phyloP scores from a whole-genome alignment of 2,797 vertebrate species.

The Apogon hyalosoma region DNA sequence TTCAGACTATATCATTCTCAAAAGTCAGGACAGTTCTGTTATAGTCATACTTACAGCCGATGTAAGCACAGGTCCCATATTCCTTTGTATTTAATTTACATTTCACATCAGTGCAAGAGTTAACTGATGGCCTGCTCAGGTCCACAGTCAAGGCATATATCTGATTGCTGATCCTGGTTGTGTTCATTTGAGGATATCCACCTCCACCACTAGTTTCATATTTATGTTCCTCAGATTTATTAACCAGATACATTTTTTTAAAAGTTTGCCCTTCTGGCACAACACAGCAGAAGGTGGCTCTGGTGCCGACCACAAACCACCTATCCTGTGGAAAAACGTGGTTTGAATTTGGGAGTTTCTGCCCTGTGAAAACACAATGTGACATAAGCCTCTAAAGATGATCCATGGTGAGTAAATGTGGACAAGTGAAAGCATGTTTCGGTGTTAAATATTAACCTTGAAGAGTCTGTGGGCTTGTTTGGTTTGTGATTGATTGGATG shows the following conservation, averaged over 20 bases:
- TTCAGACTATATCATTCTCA: background rate
- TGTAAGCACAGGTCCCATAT: conserved; percentile 15
- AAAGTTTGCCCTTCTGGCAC: conserved; percentile 2
- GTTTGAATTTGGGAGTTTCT: accelerated
- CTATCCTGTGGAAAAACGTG: conserved; percentile 58
- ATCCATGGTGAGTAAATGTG: background rate
- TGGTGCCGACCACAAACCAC: conserved; percentile 46
- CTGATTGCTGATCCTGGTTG: conserved; percentile 41
- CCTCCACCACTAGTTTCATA: too few species aligned
- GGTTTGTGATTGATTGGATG: conserved; percentile 57
- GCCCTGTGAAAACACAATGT: conserved; percentile 17
- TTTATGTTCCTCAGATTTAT: accelerated
- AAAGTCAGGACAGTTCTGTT: background rate
- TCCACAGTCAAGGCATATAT: conserved; percentile 43
- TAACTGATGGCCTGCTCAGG: accelerated
- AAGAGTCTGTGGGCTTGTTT: conserved; percentile 28
- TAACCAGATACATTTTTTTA: accelerated
- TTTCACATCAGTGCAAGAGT: accelerated
- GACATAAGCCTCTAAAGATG: background rate
- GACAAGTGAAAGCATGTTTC: background rate
- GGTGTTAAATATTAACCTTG: conserved; percentile 43
- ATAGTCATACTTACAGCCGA: conserved; percentile 73
- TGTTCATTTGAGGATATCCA: accelerated
- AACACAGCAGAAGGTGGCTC: conserved; percentile 75
- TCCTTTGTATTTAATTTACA: conserved; percentile 11